Conservation (phyloP, 1,140 invertebrate species). For the Temnothorax longispinosus region DNA sequence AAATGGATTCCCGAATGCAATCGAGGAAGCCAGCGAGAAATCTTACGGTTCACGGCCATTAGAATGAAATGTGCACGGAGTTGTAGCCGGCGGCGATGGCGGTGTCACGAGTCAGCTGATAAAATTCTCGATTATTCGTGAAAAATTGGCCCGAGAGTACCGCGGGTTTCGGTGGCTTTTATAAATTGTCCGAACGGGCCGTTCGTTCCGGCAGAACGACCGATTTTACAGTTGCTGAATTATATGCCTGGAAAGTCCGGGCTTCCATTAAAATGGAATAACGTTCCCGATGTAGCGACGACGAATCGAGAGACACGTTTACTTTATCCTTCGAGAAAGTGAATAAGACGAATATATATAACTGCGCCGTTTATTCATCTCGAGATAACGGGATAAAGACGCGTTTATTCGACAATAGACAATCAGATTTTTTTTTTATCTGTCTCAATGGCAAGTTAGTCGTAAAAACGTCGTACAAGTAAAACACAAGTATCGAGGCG, state of each 20-base stretch:
- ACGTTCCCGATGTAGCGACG: background rate
- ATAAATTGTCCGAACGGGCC: slow-evolving; percentile 26
- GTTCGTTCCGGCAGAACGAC: slow-evolving; percentile 1
- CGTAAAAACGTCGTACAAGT: slow-evolving; percentile 38
- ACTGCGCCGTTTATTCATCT: slow-evolving; percentile 13
- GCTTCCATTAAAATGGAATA: slow-evolving; percentile 34
- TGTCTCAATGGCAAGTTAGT: background rate
- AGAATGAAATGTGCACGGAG: slow-evolving; percentile 33
- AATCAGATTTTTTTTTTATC: slow-evolving; percentile 52
- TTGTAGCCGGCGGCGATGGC: slow-evolving; percentile 9
- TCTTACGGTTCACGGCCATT: slow-evolving; percentile 28
- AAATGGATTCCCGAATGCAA: slow-evolving; percentile 8
- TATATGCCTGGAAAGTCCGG: background rate
- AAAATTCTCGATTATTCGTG: slow-evolving; percentile 29
- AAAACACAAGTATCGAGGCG: background rate
- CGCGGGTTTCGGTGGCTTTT: slow-evolving; percentile 15
- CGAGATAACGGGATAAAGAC: background rate
- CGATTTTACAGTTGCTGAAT: slow-evolving; percentile 28
- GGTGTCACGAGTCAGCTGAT: slow-evolving; percentile 45
- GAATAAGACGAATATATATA: background rate
- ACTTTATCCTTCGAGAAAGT: background rate
- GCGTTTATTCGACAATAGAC: slow-evolving; percentile 3
- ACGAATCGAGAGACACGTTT: background rate
- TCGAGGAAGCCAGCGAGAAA: slow-evolving; percentile 1
- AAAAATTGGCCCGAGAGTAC: slow-evolving; percentile 15